Evolutionary conservation across 2,888 invertebrate species (phyloP).

Genomic region (Keiferia lycopersicella): DNA sequence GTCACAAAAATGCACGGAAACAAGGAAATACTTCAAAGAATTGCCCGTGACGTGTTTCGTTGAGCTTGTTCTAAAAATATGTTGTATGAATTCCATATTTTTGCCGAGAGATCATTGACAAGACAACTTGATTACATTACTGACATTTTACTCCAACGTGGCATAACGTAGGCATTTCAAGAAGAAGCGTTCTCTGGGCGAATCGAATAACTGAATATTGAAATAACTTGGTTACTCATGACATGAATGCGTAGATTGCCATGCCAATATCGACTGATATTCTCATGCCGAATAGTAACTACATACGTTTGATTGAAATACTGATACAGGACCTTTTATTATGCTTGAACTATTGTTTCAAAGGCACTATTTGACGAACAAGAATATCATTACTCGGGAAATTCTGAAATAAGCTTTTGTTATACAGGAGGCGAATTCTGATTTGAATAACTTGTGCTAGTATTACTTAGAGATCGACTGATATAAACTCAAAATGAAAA

Average conservation of each 20-base stretch:
- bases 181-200: conserved; percentile 46
- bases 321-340: background rate
- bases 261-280: background rate
- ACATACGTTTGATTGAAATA: conserved; percentile 2
- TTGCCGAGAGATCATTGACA: background rate
- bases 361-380: conserved; percentile 1
- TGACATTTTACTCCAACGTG: background rate
- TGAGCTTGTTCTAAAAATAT: too few relatives aligned
- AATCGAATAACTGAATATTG: conserved; percentile 33
- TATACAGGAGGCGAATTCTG: conserved; percentile 46
- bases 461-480: too few relatives aligned
- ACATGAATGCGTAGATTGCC: background rate
- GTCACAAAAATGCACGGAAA: too few relatives aligned
- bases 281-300: background rate
- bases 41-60: too few relatives aligned
- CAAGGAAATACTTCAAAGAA: too few relatives aligned
- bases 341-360: conserved; percentile 4
- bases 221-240: conserved; percentile 1
- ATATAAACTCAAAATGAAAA: conserved; percentile 20
- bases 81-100: too few relatives aligned
- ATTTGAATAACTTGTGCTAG: conserved; percentile 30
- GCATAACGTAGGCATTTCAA: background rate
- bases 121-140: background rate
- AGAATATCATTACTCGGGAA: background rate
- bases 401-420: background rate